Evolutionary conservation across 2,113 vertebrate species (phyloP), one percentile per base, ranked within the genome.

Genomic region (Laticauda colubrina): DNA sequence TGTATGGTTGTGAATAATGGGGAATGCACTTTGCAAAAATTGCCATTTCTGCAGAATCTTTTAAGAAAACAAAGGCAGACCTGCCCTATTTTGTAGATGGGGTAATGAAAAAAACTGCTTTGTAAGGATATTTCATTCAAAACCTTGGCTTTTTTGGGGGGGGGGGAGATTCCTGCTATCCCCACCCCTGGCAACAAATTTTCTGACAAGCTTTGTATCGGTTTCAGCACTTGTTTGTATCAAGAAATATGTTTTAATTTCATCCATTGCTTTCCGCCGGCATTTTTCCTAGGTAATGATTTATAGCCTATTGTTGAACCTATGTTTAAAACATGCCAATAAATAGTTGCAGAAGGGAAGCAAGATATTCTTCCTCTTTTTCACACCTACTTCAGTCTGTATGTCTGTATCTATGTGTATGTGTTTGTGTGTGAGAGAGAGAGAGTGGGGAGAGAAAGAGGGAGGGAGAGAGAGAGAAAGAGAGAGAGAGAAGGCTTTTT

Each of bases 171-270:
- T 21, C 23, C 64, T 91, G 54, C 45, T 2, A 11, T 10, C 10
- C 61, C 39, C 3, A 10, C 10, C 10, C n/a, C 34, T 90, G 69
- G 69, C 94, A 89, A 96, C 94, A 95, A 92, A 94, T 96, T 93
- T 93, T 91, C 94, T 94, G 94, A 91, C 69, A 91, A 94, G 92
- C 90, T 95, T 95, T 95, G 88, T 96, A 69, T 95, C 96, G 93
- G 91, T 96, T 96, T 94, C 93, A 95, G 91, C 93, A 91, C 90
- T 54, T n/a, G 95, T 86, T 92, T 94, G 29, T 95, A 96, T 96
- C 75, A 21, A 93, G 93, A 96, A 95, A 94, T 94, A 95, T 97
- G 93, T 96, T 97, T 97, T 96, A 94, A 97, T 97, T 96, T 97
- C 96, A 95, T 94, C 61, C 85, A 39, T 91, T 94, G 95, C 87